phyloP scores from a whole-genome alignment of 2,113 vertebrate species.

The Malurus melanocephalus region DNA sequence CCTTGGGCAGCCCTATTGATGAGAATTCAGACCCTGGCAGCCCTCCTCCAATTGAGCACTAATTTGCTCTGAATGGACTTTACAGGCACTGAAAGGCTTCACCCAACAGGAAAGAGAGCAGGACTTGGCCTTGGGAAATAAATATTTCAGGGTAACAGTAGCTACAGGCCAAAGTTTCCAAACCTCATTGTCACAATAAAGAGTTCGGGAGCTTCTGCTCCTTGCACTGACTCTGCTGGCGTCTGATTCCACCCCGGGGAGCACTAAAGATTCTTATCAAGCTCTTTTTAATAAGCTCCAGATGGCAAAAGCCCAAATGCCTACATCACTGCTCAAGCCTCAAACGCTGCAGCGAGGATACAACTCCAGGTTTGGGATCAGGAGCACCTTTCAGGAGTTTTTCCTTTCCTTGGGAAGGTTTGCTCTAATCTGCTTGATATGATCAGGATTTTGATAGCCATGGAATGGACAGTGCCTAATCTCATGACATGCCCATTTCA shows the following conservation, averaged over 20 bases:
- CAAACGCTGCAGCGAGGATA: not conserved
- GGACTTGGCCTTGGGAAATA: conserved; percentile 46
- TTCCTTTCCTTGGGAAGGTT: conserved; percentile 13
- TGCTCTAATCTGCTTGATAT: not conserved
- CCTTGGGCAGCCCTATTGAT: not conserved
- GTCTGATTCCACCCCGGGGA: conserved; percentile 52
- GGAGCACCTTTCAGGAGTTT: not conserved
- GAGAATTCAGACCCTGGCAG: not conserved
- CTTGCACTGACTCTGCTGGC: conserved; percentile 32
- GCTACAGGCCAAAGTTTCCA: conserved; percentile 54
- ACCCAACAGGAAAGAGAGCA: conserved; percentile 17
- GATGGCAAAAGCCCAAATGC: conserved; percentile 53
- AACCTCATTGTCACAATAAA: conserved; percentile 46
- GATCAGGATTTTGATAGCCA: not conserved
- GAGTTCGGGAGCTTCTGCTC: conserved; percentile 58
- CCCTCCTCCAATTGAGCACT: not conserved
- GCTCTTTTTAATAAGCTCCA: conserved; percentile 58
- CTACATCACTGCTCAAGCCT: conserved; percentile 43
- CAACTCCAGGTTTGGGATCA: not conserved
- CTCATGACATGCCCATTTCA: conserved; percentile 9
- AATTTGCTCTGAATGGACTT: conserved; percentile 13
- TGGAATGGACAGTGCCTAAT: conserved; percentile 1
- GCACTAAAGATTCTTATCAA: conserved; percentile 60
- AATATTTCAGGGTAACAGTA: conserved; percentile 55
- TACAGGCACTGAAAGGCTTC: not conserved